A percentile compares a stretch with the other conserved stretches of the same genome.
These are phyloP conservation scores for Bombus sylvicola DNA, from an alignment of 1,140 invertebrate species.

Conservation along the genomic window DNA sequence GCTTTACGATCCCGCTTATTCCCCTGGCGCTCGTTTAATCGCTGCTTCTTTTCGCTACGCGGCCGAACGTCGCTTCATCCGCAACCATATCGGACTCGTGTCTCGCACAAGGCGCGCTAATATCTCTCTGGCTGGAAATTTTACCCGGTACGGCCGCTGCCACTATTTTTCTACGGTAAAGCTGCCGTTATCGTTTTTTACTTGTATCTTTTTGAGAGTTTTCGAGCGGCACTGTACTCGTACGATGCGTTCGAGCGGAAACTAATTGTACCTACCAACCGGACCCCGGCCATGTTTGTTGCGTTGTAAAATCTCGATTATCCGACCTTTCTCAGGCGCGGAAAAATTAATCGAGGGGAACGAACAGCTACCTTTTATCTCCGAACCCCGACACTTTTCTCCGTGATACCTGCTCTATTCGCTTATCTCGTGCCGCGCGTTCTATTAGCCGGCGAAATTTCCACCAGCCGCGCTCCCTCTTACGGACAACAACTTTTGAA, in stretches of 20 bases:
- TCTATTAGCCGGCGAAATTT: not conserved
- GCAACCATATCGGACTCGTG: not conserved
- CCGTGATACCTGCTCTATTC: not conserved
- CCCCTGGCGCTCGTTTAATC: not conserved
- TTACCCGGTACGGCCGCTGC: not conserved
- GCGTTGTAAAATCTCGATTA: constrained; percentile 10
- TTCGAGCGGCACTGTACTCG: not conserved
- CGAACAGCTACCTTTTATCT: not conserved
- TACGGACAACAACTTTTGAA: not conserved
- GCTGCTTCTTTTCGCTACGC: not conserved
- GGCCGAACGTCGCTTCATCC: too few species aligned
- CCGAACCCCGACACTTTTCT: not conserved
- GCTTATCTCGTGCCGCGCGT: not conserved
- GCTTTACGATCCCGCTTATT: not conserved
- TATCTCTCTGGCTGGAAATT: not conserved
- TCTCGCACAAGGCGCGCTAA: not conserved
- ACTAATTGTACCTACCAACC: not conserved
- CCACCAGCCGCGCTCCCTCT: not conserved
- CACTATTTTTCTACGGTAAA: not conserved
- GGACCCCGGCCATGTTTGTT: not conserved
- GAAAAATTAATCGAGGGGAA: not conserved
- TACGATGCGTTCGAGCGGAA: not conserved
- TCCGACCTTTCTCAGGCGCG: not conserved
- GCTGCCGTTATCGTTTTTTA: not conserved
- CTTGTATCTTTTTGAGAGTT: not conserved